Base-by-base conservation (phyloP, 2,113 vertebrate species). In the Excalfactoria chinensis region DNA sequence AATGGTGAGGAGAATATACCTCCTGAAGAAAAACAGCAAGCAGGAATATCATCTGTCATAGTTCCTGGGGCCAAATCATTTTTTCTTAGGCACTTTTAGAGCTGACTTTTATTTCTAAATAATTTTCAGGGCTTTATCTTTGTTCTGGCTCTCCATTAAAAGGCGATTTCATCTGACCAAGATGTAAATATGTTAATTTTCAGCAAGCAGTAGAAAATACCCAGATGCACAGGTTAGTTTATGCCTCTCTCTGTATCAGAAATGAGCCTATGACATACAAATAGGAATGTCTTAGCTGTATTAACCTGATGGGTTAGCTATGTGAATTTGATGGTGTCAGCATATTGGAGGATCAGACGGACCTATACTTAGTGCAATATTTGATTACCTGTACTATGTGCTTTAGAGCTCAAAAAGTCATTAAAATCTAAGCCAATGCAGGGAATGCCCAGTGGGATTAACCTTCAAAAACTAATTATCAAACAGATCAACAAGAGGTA, bases 391-490 rank as follows among this genome's bases (percentile, higher is more conserved):
- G 64, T 60, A 51, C 85, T 59, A 20, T 56, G 46, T 22, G 60
- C 79, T 95, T 93, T 95, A 89, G 78, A 89, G 51, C 90, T 94
- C 26, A 74, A 82, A 77, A 95, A 96, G 91, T 72, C 95, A 84
- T 96, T 88, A 93, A 59, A 53, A 35, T 93, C 74, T 74, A 58
- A 48, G 63, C 71, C 37, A 59, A 93, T 86, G 84, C 72, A 68
- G 34, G 37, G 40, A 96, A 95, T 95, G 70, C 88, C 66, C 96
- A 79, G 83, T 94, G 90, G 89, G 80, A 95, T 84, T 95, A 92
- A 96, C 76, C 90, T 96, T 96, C 95, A 94, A 95, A 97, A 96
- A 87, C 85, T 97, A 95, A 94, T 96, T 96, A 93, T 59, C 86
- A 92, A 85, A 89, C 92, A 96, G 62, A 93, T 95, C 93, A 96